phyloP scores from a whole-genome alignment of 1,140 invertebrate species.

The Akabosia matsudoensis region DNA sequence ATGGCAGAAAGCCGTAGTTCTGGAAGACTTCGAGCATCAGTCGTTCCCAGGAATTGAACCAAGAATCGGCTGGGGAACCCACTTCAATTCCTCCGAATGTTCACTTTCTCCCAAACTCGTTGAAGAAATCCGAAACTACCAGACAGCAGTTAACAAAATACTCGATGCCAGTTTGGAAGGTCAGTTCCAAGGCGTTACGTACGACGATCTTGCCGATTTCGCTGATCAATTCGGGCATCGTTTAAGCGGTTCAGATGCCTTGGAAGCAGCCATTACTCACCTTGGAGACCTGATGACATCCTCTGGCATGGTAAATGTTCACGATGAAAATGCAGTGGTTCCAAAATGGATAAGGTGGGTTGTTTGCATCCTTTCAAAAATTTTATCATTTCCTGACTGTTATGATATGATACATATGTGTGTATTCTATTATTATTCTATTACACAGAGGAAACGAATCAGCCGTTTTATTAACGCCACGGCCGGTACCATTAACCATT shows the following conservation, averaged over 20 bases:
- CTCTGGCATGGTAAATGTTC: constrained; percentile 53
- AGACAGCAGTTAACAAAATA: constrained; percentile 37
- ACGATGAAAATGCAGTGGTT: constrained; percentile 52
- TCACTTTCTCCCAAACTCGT: background rate
- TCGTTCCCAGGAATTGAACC: background rate
- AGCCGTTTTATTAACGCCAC: constrained; percentile 50
- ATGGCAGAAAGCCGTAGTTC: background rate
- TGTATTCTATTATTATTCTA: background rate
- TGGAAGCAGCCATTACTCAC: constrained; percentile 55
- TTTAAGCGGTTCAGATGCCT: constrained; percentile 50
- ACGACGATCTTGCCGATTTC: constrained; percentile 51
- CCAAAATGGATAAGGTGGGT: constrained; percentile 48
- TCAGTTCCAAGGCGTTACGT: constrained; percentile 50
- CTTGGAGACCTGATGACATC: constrained; percentile 49
- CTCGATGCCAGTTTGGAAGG: constrained; percentile 49
- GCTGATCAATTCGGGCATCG: constrained; percentile 52
- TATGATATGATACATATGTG: constrained; percentile 51
- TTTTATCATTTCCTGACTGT: constrained; percentile 51
- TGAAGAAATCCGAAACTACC: constrained; percentile 36
- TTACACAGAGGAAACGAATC: constrained; percentile 50
- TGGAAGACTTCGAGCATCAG: background rate
- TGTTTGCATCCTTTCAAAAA: constrained; percentile 47
- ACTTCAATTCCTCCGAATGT: background rate
- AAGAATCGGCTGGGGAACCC: background rate
- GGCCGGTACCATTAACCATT: constrained; percentile 49